Evolutionary conservation across 1,140 invertebrate species (phyloP).

Genomic region (Drosophila triauraria): DNA sequence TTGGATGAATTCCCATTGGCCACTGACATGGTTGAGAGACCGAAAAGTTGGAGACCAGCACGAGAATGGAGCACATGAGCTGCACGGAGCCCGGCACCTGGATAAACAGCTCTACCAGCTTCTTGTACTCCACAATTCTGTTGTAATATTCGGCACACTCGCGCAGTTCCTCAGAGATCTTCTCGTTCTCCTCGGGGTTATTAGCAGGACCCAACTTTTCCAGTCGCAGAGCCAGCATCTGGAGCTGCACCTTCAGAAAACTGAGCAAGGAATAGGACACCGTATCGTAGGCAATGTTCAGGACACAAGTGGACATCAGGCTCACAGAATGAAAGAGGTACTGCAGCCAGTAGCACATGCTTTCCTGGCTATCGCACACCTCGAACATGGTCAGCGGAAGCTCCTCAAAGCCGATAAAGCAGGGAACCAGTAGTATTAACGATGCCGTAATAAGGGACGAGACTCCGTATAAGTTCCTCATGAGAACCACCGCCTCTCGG

Average conservation of each 20-base stretch:
- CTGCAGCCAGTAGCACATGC: slow-evolving; percentile 41
- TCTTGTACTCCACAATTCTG: slow-evolving; percentile 48
- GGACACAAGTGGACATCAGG: slow-evolving; percentile 54
- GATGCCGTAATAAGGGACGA: slow-evolving; percentile 40
- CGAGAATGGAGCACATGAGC: slow-evolving; percentile 68
- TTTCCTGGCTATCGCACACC: slow-evolving; percentile 39
- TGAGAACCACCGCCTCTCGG: slow-evolving; percentile 7
- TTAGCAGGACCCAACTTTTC: slow-evolving; percentile 38
- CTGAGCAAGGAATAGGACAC: slow-evolving; percentile 46
- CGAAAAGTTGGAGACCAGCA: slow-evolving; percentile 76
- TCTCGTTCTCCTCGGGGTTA: slow-evolving; percentile 4
- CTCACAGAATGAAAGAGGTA: slow-evolving; percentile 57
- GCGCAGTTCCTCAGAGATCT: slow-evolving; percentile 45
- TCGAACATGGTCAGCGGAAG: slow-evolving; percentile 64
- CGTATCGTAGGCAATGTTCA: slow-evolving; percentile 77
- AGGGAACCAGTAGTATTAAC: slow-evolving; percentile 37
- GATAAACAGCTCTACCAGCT: slow-evolving; percentile 63
- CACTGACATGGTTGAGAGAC: slow-evolving; percentile 54
- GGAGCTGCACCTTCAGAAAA: slow-evolving; percentile 56
- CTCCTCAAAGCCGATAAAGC: slow-evolving; percentile 23
- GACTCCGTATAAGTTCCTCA: slow-evolving; percentile 54
- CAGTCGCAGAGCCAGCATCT: slow-evolving; percentile 58
- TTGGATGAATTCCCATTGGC: slow-evolving; percentile 29
- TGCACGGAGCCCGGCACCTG: slow-evolving; percentile 64
- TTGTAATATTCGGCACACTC: slow-evolving; percentile 55